A percentile compares a stretch with the other conserved stretches of the same genome.
Evolutionary conservation across 1,140 invertebrate species (phyloP).

Genomic region (Sarcophaga peregrina): DNA sequence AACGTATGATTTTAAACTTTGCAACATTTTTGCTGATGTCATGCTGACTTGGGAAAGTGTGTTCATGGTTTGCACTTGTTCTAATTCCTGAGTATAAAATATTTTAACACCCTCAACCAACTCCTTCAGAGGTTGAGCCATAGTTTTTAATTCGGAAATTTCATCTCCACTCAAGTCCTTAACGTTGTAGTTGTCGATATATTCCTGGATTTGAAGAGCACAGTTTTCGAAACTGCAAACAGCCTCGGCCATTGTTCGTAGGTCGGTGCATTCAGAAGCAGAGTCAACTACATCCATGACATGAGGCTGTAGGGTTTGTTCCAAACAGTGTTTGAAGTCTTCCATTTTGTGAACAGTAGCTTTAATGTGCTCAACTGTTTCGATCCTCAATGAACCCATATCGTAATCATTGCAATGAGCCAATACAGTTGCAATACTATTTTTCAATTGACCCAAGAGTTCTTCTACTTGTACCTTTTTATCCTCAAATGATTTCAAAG

Average conservation of each 20-base stretch:
- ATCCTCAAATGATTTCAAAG: constrained; percentile 42
- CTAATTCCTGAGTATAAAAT: constrained; percentile 45
- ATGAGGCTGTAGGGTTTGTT: constrained; percentile 52
- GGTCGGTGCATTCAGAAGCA: constrained; percentile 51
- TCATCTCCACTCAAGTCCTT: constrained; percentile 52
- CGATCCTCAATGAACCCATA: constrained; percentile 46
- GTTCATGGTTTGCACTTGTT: constrained; percentile 44
- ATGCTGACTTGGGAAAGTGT: background rate
- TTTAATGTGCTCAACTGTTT: constrained; percentile 56
- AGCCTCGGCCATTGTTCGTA: constrained; percentile 57
- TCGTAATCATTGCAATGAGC: constrained; percentile 54
- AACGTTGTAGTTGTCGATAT: constrained; percentile 53
- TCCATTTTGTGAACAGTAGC: constrained; percentile 56
- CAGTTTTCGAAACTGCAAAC: constrained; percentile 58
- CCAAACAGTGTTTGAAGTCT: constrained; percentile 52
- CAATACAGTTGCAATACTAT: constrained; percentile 56
- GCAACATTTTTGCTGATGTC: constrained; percentile 35
- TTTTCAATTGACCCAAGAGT: constrained; percentile 55
- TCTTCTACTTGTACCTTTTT: constrained; percentile 47
- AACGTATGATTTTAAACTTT: constrained; percentile 43
- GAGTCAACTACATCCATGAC: constrained; percentile 49
- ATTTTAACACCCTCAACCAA: constrained; percentile 48
- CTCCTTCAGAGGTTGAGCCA: constrained; percentile 57
- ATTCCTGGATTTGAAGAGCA: constrained; percentile 59
- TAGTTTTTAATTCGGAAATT: constrained; percentile 53